These are phyloP conservation scores for Lamellibrachia satsuma DNA, from an alignment of 2,888 invertebrate genomes.

Conservation along the genomic window DNA sequence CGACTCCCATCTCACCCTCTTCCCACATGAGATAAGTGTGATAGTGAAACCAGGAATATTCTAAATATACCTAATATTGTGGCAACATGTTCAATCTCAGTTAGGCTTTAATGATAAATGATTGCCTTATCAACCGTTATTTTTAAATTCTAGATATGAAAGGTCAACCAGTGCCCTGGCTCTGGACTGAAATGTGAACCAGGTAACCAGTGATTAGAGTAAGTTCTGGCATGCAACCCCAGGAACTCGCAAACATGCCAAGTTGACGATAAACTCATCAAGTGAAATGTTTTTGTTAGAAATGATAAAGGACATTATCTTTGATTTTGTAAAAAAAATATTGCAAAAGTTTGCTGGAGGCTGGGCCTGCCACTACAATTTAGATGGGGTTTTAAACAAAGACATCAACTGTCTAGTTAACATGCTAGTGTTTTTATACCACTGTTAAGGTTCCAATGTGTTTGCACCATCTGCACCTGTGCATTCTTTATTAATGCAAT, in stretches of 20 bases:
- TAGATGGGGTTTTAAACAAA: not conserved
- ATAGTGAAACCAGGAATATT: not conserved
- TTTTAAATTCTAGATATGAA: conserved; percentile 13
- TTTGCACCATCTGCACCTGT: not conserved
- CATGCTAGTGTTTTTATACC: not conserved
- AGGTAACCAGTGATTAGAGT: too few species aligned
- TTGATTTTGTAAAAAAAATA: not conserved
- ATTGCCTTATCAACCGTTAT: not conserved
- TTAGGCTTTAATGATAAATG: not conserved
- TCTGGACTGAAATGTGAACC: too few species aligned
- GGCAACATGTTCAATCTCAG: not conserved
- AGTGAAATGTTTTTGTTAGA: not conserved
- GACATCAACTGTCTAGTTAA: not conserved
- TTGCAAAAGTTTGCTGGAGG: not conserved
- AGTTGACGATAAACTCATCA: not conserved
- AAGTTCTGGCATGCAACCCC: not conserved
- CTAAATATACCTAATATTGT: not conserved
- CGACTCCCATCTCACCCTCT: not conserved
- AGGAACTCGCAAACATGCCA: not conserved
- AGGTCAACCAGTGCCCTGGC: not conserved
- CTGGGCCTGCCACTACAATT: not conserved
- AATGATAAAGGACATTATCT: not conserved
- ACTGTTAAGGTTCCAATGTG: not conserved
- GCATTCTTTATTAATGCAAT: not conserved
- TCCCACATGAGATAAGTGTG: not conserved